phyloP scores from a whole-genome alignment of 1,140 invertebrate species.

The Cherax destructor region DNA sequence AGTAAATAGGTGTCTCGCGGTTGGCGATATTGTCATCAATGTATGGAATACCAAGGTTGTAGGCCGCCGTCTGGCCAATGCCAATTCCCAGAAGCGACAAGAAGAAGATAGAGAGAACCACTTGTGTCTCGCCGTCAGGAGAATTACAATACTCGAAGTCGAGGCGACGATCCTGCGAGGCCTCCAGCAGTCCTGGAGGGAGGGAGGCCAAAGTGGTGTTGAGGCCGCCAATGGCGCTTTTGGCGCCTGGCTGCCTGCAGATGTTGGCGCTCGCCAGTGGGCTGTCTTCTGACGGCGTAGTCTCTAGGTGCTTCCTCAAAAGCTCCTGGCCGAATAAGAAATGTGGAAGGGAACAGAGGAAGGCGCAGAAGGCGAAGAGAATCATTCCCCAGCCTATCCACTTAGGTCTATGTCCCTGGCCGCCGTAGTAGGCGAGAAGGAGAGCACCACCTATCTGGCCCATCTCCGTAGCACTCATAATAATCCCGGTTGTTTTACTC shows the following conservation, averaged over 20 bases:
- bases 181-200: neutral
- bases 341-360: conserved; percentile 86
- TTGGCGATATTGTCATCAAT: conserved; percentile 95
- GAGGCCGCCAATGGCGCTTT: neutral
- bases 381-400: conserved; percentile 97
- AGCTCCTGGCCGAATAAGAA: conserved; percentile 69
- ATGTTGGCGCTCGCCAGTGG: conserved; percentile 47
- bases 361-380: conserved; percentile 89
- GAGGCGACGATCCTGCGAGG: neutral
- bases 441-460: conserved; percentile 90
- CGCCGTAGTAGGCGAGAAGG: conserved; percentile 94
- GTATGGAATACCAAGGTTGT: conserved; percentile 87
- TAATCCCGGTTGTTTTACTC: conserved; percentile 93
- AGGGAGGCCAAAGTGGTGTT: neutral
- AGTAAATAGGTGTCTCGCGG: conserved; percentile 94
- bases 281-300: conserved; percentile 68
- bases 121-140: conserved; percentile 52
- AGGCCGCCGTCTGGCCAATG: conserved; percentile 93
- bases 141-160: conserved; percentile 23
- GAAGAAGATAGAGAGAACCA: conserved; percentile 86
- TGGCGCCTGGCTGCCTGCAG: neutral
- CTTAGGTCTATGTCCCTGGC: conserved; percentile 93
- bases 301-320: conserved; percentile 70
- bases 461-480: conserved; percentile 95
- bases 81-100: conserved; percentile 91